A percentile compares a stretch with the other conserved stretches of the same genome.
Conservation (phyloP, 2,888 invertebrate species). For the Chorisops tibialis region DNA sequence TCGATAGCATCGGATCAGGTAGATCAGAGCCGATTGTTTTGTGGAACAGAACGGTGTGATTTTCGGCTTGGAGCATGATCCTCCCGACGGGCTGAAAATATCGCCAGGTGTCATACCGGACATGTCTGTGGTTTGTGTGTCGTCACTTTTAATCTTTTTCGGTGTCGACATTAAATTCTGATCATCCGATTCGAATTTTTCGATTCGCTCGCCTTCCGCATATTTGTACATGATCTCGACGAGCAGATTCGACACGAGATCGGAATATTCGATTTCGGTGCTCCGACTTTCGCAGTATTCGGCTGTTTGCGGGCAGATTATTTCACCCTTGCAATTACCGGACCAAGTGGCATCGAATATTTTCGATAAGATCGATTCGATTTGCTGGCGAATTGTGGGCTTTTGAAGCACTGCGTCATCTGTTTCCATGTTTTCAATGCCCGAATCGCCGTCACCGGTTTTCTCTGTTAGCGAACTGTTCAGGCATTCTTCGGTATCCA, state of each 20-base stretch:
- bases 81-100: conserved; percentile 6
- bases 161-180: conserved; percentile 52
- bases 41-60: conserved; percentile 36
- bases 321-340: conserved; percentile 57
- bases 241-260: conserved; percentile 63
- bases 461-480: conserved; percentile 28
- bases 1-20: conserved; percentile 46
- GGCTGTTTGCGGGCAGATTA: conserved; percentile 59
- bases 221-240: conserved; percentile 64
- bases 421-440: conserved; percentile 73
- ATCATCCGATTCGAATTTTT: conserved; percentile 55
- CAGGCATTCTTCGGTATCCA: conserved; percentile 46
- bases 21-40: conserved; percentile 45
- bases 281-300: conserved; percentile 57
- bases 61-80: conserved; percentile 37
- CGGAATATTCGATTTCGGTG: conserved; percentile 50
- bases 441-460: conserved; percentile 61
- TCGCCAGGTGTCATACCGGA: background rate
- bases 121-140: conserved; percentile 38
- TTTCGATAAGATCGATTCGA: conserved; percentile 61
- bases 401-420: conserved; percentile 35
- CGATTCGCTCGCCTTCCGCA: conserved; percentile 57
- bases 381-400: conserved; percentile 49
- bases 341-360: conserved; percentile 72
- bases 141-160: conserved; percentile 53